These are phyloP conservation scores for Geopemphigus sp. DNA, from an alignment of 1,140 invertebrate species.

Conservation along the genomic window DNA sequence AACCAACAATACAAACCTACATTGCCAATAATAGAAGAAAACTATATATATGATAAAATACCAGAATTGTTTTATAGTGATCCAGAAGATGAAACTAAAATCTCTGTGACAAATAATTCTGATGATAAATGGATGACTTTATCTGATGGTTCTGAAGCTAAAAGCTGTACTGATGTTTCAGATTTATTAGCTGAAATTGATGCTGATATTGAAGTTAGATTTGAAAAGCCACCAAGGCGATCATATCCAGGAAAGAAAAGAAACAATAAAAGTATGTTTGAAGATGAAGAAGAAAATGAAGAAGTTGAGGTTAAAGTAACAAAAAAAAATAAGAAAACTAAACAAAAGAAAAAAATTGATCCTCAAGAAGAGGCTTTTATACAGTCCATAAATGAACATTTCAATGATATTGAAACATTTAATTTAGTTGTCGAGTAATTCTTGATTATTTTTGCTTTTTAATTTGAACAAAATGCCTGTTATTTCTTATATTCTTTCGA, in stretches of 20 bases:
- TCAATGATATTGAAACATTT: conserved; percentile 33
- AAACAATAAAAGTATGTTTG: conserved; percentile 36
- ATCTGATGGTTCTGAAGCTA: conserved; percentile 25
- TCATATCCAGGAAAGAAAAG: conserved; percentile 42
- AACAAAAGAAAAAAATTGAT: conserved; percentile 27
- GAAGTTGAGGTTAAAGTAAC: not conserved
- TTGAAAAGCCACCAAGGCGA: conserved; percentile 31
- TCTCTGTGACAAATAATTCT: conserved; percentile 14
- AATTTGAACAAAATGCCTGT: not conserved
- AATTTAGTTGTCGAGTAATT: conserved; percentile 15
- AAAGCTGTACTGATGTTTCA: conserved; percentile 4
- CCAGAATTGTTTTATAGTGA: conserved; percentile 33
- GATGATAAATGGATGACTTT: conserved; percentile 41
- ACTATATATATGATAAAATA: not conserved
- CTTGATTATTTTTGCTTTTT: not conserved
- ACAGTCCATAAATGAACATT: conserved; percentile 39
- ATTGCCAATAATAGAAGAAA: conserved; percentile 27
- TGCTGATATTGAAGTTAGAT: conserved; percentile 21
- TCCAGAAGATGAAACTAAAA: conserved; percentile 38
- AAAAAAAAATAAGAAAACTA: conserved; percentile 38
- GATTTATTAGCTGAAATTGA: conserved; percentile 44
- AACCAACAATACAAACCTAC: not conserved
- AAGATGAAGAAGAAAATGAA: conserved; percentile 29
- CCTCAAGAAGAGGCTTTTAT: conserved; percentile 33
- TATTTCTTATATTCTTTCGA: not conserved